Evolutionary conservation across 1,140 invertebrate genomes (phyloP).

Genomic region (Drosophila varians): DNA sequence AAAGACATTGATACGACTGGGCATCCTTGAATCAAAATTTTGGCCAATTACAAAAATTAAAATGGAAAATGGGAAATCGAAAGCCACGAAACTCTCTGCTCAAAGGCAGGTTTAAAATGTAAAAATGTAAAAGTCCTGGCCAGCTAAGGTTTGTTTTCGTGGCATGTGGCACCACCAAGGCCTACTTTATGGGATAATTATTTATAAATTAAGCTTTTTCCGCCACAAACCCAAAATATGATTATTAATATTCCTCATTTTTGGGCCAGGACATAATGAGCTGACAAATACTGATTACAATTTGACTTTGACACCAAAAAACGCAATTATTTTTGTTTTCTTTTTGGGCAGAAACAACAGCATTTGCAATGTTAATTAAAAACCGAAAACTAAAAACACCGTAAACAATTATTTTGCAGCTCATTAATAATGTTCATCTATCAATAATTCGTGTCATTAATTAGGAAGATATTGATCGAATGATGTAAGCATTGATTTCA

Average conservation of each 20-base stretch:
- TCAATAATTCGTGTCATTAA: conserved; percentile 49
- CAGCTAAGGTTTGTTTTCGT: too few species aligned
- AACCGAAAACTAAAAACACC: conserved; percentile 21
- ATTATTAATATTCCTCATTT: too few species aligned
- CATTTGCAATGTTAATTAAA: conserved; percentile 52
- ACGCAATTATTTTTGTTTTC: too few species aligned
- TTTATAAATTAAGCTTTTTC: too few species aligned
- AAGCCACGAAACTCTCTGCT: background rate
- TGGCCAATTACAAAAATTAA: background rate
- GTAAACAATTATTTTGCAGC: conserved; percentile 5
- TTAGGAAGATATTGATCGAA: conserved; percentile 27
- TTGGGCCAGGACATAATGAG: background rate
- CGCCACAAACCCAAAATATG: background rate
- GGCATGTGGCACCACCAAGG: too few species aligned
- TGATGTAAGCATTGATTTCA: conserved; percentile 5
- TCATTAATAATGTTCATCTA: conserved; percentile 28
- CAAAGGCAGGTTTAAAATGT: background rate
- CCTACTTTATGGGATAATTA: background rate
- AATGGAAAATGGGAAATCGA: background rate
- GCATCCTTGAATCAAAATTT: conserved; percentile 16
- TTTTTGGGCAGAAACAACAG: background rate
- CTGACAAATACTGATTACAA: background rate
- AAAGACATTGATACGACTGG: conserved; percentile 35
- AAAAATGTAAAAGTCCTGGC: background rate
- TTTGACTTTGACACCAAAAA: too few species aligned